A percentile compares a stretch with the other conserved stretches of the same genome.
Conservation (phyloP, 2,113 vertebrate species). For the Sander vitreus region DNA sequence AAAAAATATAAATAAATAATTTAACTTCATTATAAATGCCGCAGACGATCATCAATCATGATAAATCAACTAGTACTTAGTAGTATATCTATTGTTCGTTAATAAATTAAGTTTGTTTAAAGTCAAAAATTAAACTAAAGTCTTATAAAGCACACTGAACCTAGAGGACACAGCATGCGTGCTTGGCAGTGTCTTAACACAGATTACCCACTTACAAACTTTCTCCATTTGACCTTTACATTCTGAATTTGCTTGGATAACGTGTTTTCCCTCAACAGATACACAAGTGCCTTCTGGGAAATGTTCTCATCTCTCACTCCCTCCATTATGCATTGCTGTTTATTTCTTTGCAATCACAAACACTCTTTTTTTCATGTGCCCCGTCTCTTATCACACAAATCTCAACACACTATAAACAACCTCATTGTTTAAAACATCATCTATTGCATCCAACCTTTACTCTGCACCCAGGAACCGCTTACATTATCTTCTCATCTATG, state of each 20-base stretch:
- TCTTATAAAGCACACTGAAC: neutral
- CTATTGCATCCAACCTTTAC: slow-evolving; percentile 5
- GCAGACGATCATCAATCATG: too few relatives aligned
- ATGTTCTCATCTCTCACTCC: slow-evolving; percentile 11
- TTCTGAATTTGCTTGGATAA: slow-evolving; percentile 39
- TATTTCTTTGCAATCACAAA: neutral
- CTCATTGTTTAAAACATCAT: neutral
- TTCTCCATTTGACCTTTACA: slow-evolving; percentile 34
- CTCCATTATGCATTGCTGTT: neutral
- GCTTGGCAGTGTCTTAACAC: slow-evolving; percentile 19
- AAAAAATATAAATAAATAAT: neutral
- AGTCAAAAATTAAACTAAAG: neutral
- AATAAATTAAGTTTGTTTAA: neutral
- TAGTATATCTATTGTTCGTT: neutral
- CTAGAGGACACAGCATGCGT: neutral
- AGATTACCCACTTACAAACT: slow-evolving; percentile 12
- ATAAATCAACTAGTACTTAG: neutral
- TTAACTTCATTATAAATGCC: too few relatives aligned
- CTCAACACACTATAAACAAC: neutral
- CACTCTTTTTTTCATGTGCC: neutral
- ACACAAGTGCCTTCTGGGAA: slow-evolving; percentile 25
- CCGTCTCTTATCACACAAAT: neutral
- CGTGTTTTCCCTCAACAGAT: neutral
- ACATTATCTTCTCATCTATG: neutral
- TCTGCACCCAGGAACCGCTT: neutral